Evolutionary conservation across 2,888 invertebrate species (phyloP), one percentile per base, ranked within the genome.

Genomic region (Sminthurinus aureus): DNA sequence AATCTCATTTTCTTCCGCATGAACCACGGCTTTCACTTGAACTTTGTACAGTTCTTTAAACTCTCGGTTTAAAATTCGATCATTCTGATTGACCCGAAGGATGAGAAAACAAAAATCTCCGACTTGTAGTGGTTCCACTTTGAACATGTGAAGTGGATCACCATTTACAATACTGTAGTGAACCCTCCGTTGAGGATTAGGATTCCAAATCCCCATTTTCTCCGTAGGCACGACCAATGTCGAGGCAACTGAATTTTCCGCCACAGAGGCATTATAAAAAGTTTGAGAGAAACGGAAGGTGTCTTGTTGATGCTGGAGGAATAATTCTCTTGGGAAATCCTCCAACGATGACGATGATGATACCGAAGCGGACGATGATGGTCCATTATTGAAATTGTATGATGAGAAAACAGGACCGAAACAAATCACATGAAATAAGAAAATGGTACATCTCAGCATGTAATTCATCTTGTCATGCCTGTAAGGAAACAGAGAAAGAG

Each of bases 51-150:
- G 92, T 89, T 96, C 96, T 88, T 94, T 94, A 82, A 97, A 93
- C 91, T 99, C 99, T 85, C 99, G 93, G 91, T 99, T 99, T 85
- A 99, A 92, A 85, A 86, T 88, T 66, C 91, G 89, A 88, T 93
- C 93, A 50, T 93, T 90, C 89, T 93, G 93, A 67, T 93, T 89
- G 87, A 97, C 96, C 89, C 98, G 93, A 85, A 99, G 93, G 82
- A 95, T 92, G 82, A 98, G 92, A 91, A 99, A 99, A 90, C 96
- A 96, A 92, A 98, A 98, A 91, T 98, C 97, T 67, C 98, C 98
- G 81, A 98, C 95, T 85, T 94, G 92, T 85, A 94, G 93, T 89
- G 96, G 95, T 90, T 98, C 98, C 12, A 96, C 96, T 90, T 96
- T 97, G 91, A 98, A 98, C 90, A 98, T 95, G 90, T 95, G 95